phyloP scores from a whole-genome alignment of 1,140 invertebrate species.

The Agrypnia vestita region DNA sequence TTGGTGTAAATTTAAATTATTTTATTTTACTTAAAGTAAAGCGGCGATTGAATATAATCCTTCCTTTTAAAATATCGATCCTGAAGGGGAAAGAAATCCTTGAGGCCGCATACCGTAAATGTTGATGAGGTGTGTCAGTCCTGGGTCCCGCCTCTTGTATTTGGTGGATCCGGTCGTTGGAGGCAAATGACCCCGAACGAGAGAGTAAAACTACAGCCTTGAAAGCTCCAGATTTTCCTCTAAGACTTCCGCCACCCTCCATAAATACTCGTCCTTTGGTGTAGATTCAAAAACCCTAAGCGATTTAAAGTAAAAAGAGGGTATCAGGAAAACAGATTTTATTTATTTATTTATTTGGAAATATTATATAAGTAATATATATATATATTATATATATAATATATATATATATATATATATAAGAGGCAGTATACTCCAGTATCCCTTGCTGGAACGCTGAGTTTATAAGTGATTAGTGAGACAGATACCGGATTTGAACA shows the following conservation, averaged over 20 bases:
- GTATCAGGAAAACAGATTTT: too few species aligned
- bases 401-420: too few species aligned
- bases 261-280: constrained; percentile 28
- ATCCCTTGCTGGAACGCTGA: too few species aligned
- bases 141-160: neutral
- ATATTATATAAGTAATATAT: too few species aligned
- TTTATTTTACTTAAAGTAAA: neutral
- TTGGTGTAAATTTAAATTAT: neutral
- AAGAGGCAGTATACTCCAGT: too few species aligned
- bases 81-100: neutral
- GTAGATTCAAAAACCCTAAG: constrained; percentile 25
- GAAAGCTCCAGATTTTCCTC: constrained; percentile 30
- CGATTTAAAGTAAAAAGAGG: too few species aligned
- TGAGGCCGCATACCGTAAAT: constrained; percentile 23
- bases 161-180: constrained; percentile 31
- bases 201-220: constrained; percentile 33
- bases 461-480: too few species aligned
- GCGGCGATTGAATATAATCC: neutral
- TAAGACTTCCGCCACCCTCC: constrained; percentile 37
- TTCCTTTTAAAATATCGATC: neutral
- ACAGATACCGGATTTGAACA: too few species aligned
- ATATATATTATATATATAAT: too few species aligned
- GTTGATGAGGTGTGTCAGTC: constrained; percentile 43
- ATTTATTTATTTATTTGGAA: too few species aligned
- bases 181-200: constrained; percentile 35